These are phyloP conservation scores for Halcyon smyrnensis DNA, from an alignment of 2,797 vertebrate genomes.

Conservation along the genomic window DNA sequence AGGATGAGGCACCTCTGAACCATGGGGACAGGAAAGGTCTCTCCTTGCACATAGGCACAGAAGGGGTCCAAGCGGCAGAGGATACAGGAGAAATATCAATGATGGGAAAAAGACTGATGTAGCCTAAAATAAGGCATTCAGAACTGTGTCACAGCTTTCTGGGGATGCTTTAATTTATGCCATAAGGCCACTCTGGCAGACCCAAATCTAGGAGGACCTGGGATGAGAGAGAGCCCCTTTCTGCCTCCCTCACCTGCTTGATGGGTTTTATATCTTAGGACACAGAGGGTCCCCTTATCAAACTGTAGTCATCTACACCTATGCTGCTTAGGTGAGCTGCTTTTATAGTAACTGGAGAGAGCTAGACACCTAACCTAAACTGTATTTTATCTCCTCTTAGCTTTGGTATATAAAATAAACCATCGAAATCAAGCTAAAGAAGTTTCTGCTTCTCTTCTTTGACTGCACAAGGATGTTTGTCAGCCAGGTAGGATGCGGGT, in stretches of 20 bases:
- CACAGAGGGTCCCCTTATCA: background rate
- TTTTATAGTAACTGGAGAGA: background rate
- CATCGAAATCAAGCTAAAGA: background rate
- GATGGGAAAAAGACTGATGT: background rate
- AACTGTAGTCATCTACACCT: background rate
- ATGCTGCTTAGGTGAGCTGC: background rate
- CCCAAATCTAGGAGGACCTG: background rate
- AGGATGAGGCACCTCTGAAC: background rate
- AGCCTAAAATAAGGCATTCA: background rate
- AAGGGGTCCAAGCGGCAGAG: background rate
- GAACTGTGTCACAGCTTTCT: background rate
- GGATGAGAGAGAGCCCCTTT: background rate
- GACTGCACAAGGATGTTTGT: background rate
- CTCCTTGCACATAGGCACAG: background rate
- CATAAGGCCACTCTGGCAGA: background rate
- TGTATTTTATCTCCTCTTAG: background rate
- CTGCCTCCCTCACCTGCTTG: background rate
- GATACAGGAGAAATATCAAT: fast-evolving
- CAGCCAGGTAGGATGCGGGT: background rate
- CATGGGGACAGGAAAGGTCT: fast-evolving
- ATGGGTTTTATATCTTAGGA: background rate
- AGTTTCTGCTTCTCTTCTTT: background rate
- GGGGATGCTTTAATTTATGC: background rate
- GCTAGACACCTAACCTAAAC: background rate
- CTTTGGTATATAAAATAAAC: background rate